Base-by-base conservation (phyloP, 1,140 invertebrate genomes). In the Anagrus nilaparvatae region DNA sequence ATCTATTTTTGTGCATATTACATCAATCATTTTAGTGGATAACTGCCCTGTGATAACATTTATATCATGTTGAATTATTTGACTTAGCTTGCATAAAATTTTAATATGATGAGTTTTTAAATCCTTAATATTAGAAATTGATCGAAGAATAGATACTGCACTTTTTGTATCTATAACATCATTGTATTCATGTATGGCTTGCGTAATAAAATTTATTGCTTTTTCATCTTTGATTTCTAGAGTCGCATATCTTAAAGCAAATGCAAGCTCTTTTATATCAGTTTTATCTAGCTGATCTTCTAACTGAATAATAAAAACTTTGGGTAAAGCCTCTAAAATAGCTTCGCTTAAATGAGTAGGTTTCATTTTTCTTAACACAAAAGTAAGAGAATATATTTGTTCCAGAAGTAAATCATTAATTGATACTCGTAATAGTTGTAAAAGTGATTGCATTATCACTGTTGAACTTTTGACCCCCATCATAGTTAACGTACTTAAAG, bases 321-420 rank as follows among this genome's bases (percentile, higher is more conserved):
- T 52, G 1, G 78, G 77, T 14, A 82, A 43, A 5, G 79, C 78
- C 7, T 74, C 56, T 46, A 67, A 62, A 5, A 82, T 47, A 3
- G 77, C 76, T 35, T 78, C 69, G 0, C 71, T 62, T 13, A 82
- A 56, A 48, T 77, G 73, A 27, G 70, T 72, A 6, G 21, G 34
- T 31, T 60, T 23, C 13, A 64, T 56, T 33, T 63, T 56, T 9
- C 59, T 59, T 2, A 82, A 50, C 19, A 81, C 44, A 54, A 72
- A 76, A 49, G 76, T 61, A 13, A 79, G 35, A 54, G 76, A 78
- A 36, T 73, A 71, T 33, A 82, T 75, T 49, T 80, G 70, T 10
- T 67, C 48, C n/a, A 76, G 51, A 38, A 65, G 67, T 14, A 83
- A 52, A 35, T 68, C 34, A 59, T 81, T 81, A 3, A 80, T 67